Evolutionary conservation across 2,888 invertebrate species (phyloP).

Genomic region (Coronaproctus castanopsis): DNA sequence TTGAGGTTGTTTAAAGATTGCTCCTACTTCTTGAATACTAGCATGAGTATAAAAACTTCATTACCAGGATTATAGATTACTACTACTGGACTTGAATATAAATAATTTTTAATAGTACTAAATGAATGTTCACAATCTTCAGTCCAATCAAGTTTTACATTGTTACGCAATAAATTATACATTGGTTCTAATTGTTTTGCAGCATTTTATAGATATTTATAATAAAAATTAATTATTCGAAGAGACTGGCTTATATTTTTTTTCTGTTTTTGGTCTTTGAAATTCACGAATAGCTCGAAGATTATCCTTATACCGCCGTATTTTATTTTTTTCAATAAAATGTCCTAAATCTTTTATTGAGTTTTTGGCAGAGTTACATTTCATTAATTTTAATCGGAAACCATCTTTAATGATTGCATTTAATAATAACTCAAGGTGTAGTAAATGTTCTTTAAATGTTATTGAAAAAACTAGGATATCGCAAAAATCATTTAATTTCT

Average conservation of each 20-base stretch:
- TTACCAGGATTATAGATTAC: not conserved
- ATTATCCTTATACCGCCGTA: not conserved
- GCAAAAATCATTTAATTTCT: no score
- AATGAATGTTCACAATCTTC: not conserved
- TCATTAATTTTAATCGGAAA: not conserved
- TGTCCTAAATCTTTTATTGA: no score
- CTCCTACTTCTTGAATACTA: not conserved
- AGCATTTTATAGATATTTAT: not conserved
- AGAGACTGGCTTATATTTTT: not conserved
- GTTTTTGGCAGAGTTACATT: no score
- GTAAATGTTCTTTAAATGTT: no score
- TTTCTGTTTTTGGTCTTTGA: not conserved
- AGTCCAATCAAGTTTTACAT: not conserved
- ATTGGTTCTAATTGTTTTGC: not conserved
- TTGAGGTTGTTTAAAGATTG: not conserved
- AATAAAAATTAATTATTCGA: not conserved
- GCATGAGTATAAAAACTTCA: not conserved
- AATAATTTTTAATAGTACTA: not conserved
- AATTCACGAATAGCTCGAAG: not conserved
- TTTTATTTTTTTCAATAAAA: not conserved
- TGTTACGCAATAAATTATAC: not conserved
- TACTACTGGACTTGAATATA: not conserved
- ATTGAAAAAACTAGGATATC: no score
- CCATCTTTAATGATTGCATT: not conserved
- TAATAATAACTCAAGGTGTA: not conserved